A percentile compares a stretch with the other conserved stretches of the same genome.
These are phyloP conservation scores for Ellobius talpinus DNA, from an alignment of 2,113 vertebrate genomes.

Conservation along the genomic window DNA sequence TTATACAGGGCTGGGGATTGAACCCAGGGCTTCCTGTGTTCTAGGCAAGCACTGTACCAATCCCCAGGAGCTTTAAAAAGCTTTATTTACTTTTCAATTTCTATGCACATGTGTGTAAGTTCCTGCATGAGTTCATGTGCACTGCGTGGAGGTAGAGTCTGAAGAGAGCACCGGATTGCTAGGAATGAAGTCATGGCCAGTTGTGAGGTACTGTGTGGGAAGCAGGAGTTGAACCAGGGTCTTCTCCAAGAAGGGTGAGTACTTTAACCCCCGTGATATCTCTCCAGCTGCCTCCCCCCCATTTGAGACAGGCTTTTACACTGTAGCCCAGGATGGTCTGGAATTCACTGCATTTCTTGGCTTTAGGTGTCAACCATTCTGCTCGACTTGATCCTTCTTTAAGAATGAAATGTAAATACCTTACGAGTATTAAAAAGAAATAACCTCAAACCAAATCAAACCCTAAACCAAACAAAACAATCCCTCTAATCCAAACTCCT, in stretches of 20 bases:
- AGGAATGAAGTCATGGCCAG: background rate
- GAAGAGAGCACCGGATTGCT: background rate
- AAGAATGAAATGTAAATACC: background rate
- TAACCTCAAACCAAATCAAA: background rate
- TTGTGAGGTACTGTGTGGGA: background rate
- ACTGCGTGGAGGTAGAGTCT: rapidly evolving
- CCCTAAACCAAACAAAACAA: background rate
- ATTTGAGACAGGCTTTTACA: background rate
- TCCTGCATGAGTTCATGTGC: background rate
- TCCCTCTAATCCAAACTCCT: background rate
- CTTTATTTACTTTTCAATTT: background rate
- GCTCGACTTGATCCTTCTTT: background rate
- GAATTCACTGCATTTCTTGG: background rate
- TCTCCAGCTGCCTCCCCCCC: background rate
- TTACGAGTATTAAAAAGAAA: background rate
- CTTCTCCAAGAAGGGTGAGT: background rate
- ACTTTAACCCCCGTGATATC: background rate
- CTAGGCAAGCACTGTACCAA: background rate
- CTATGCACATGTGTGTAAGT: background rate
- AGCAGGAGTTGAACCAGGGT: background rate
- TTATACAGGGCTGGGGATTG: background rate
- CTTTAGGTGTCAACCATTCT: background rate
- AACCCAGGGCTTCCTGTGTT: background rate
- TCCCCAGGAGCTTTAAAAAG: background rate
- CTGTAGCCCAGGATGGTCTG: background rate